These are phyloP conservation scores for Epinotia nisella DNA, from an alignment of 2,888 invertebrate species.

Conservation along the genomic window DNA sequence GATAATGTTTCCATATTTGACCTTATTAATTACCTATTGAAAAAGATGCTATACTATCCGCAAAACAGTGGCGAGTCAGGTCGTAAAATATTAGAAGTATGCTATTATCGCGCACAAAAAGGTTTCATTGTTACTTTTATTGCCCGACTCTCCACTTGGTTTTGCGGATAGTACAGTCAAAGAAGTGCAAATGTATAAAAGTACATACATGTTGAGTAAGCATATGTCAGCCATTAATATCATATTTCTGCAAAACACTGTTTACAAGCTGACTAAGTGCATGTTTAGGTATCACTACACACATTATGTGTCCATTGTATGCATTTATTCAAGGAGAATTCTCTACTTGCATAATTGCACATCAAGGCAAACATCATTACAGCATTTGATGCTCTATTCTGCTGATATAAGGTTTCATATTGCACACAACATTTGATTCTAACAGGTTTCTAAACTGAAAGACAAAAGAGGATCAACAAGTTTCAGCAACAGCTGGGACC, in stretches of 20 bases:
- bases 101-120: too few relatives aligned
- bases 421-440: constrained; percentile 34
- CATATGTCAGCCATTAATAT: constrained; percentile 17
- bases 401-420: constrained; percentile 7
- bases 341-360: constrained; percentile 23
- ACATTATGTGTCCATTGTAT: constrained; percentile 13
- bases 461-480: constrained; percentile 45
- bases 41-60: not conserved
- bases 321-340: constrained; percentile 25
- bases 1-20: too few relatives aligned
- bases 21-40: too few relatives aligned
- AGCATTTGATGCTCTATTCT: constrained; percentile 17
- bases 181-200: not conserved
- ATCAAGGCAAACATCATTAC: not conserved
- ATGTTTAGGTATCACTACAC: not conserved
- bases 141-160: too few relatives aligned
- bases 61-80: too few relatives aligned
- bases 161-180: too few relatives aligned
- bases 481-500: constrained; percentile 7
- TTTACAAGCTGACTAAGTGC: constrained; percentile 27
- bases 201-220: not conserved
- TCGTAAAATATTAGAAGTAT: too few relatives aligned
- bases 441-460: not conserved
- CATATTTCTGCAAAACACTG: constrained; percentile 11
- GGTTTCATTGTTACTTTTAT: too few relatives aligned